phyloP scores from a whole-genome alignment of 2,797 vertebrate genomes.

The Poecilia picta region DNA sequence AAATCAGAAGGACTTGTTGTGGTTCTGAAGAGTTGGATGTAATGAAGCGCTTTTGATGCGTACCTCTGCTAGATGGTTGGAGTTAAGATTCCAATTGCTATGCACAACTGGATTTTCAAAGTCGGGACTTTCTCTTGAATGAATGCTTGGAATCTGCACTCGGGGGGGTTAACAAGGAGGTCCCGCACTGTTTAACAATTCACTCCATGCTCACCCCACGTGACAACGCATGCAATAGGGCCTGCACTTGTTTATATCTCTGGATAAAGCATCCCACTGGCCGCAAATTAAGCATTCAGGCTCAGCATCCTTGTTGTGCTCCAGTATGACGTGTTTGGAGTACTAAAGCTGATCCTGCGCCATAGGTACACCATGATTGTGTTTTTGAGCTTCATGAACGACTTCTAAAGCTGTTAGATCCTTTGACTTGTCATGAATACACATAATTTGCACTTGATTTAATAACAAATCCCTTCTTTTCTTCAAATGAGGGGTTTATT shows the following conservation, averaged over 20 bases:
- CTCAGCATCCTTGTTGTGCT: constrained; percentile 78
- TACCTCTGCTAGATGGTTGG: constrained; percentile 44
- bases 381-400: constrained; percentile 61
- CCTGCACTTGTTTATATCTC: constrained; percentile 79
- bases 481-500: constrained; percentile 14
- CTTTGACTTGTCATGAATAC: constrained; percentile 60
- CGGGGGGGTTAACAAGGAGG: constrained; percentile 78
- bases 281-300: constrained; percentile 83
- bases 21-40: constrained; percentile 50
- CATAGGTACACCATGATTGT: constrained; percentile 67
- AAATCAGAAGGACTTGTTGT: constrained; percentile 39
- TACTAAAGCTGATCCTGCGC: constrained; percentile 68
- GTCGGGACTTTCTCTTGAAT: constrained; percentile 72
- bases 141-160: constrained; percentile 73
- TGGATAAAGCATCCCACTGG: constrained; percentile 79
- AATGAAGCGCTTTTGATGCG: constrained; percentile 55
- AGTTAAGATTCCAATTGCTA: constrained; percentile 76
- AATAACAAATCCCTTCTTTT: constrained; percentile 28
- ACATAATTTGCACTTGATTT: constrained; percentile 37
- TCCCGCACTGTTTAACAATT: constrained; percentile 77
- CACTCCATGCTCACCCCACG: constrained; percentile 71
- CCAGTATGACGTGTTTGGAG: constrained; percentile 75
- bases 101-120: constrained; percentile 74
- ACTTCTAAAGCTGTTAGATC: constrained; percentile 58
- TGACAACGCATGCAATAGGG: constrained; percentile 77